Evolutionary conservation across 2,113 vertebrate genomes (phyloP).

Genomic region (Phoxinus phoxinus): DNA sequence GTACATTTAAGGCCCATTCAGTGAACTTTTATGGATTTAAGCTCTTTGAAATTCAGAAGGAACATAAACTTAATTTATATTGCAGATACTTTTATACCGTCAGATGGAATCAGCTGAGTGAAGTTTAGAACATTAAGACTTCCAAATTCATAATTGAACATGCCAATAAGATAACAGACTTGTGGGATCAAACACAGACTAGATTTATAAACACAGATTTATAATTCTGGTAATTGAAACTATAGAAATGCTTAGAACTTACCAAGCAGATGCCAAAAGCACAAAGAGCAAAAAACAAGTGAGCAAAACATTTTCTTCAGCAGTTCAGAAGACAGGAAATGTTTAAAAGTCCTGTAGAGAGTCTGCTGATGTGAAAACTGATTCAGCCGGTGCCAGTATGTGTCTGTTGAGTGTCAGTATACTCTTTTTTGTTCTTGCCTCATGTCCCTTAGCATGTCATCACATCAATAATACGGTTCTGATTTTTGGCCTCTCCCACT

Average conservation of each 20-base stretch:
- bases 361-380: neutral
- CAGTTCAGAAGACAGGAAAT: neutral
- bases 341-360: neutral
- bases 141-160: neutral
- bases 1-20: too few relatives aligned
- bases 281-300: neutral
- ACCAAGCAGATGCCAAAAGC: neutral
- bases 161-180: neutral
- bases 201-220: neutral
- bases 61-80: neutral
- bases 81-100: neutral
- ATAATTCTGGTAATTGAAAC: neutral
- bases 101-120: too few relatives aligned
- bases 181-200: neutral
- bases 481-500: neutral
- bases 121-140: too few relatives aligned
- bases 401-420: too few relatives aligned
- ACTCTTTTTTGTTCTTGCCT: neutral
- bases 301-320: neutral
- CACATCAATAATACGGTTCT: neutral
- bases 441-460: neutral
- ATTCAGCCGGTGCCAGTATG: neutral
- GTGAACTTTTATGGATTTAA: too few relatives aligned
- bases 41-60: neutral
- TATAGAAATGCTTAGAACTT: neutral